These are phyloP conservation scores for Cnemophilus loriae DNA, from an alignment of 2,113 vertebrate genomes.

Conservation along the genomic window DNA sequence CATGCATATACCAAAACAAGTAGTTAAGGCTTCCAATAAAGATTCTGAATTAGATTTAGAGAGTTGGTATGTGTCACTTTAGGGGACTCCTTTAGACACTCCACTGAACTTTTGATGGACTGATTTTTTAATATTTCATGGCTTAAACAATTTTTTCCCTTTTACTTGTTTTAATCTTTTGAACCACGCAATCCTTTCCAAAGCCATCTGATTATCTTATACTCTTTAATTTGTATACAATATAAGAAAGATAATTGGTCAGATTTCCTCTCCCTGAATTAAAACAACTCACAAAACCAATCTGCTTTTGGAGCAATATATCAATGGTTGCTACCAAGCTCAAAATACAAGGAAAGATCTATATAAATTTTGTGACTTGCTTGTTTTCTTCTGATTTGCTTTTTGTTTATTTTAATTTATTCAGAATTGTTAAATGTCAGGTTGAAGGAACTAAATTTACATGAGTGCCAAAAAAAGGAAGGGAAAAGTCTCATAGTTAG, in stretches of 20 bases:
- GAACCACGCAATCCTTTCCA: background rate
- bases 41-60: background rate
- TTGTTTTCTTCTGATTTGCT: background rate
- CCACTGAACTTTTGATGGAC: background rate
- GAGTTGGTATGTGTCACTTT: background rate
- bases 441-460: background rate
- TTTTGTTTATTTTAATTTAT: background rate
- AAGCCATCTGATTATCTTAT: background rate
- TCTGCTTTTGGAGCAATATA: background rate
- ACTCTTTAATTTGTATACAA: background rate
- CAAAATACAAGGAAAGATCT: background rate
- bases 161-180: background rate
- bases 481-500: accelerated
- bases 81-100: background rate
- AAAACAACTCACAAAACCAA: background rate
- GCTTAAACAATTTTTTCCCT: background rate
- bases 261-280: background rate
- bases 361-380: background rate
- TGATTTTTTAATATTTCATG: background rate
- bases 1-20: background rate
- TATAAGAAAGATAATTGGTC: background rate
- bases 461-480: background rate
- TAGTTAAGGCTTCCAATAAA: background rate
- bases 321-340: background rate
- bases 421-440: background rate